Conservation (phyloP, 1,140 invertebrate genomes). For the Druon quercuslanigerum region DNA sequence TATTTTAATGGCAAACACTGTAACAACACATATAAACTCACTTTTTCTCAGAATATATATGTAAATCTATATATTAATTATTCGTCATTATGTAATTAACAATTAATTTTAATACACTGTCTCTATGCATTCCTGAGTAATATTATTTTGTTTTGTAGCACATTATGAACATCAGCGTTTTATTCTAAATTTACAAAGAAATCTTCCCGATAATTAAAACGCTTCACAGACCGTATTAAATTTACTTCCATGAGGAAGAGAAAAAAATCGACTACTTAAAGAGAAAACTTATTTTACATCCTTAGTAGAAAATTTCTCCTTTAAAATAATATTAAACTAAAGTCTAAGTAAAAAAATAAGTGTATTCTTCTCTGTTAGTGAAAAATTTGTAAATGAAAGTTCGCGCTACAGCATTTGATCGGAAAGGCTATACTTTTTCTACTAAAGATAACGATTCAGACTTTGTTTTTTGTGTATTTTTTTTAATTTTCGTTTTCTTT, state of each 20-base stretch:
- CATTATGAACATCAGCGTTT: not conserved
- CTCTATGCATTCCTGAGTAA: slow-evolving; percentile 24
- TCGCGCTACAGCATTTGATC: not conserved
- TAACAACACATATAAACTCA: slow-evolving; percentile 21
- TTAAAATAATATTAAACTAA: not conserved
- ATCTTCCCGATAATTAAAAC: not conserved
- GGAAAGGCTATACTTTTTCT: not conserved
- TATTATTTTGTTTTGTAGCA: slow-evolving; percentile 4
- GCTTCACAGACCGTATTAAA: too few relatives aligned
- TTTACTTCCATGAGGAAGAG: too few relatives aligned
- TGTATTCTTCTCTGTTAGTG: not conserved
- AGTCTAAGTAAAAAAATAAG: slow-evolving; percentile 21
- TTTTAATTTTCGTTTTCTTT: not conserved
- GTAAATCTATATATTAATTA: slow-evolving; percentile 2
- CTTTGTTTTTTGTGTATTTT: not conserved
- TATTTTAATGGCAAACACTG: slow-evolving; percentile 1
- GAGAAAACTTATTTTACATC: too few relatives aligned
- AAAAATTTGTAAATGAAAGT: not conserved
- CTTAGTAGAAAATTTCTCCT: not conserved
- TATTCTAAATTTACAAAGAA: not conserved
- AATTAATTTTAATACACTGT: slow-evolving; percentile 26
- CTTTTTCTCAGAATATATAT: not conserved
- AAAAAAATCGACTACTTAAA: too few relatives aligned
- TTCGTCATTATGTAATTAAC: not conserved
- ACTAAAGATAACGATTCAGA: slow-evolving; percentile 6